Evolutionary conservation across 2,113 vertebrate species (phyloP), one percentile per base, ranked within the genome.

Genomic region (Hypomesus transpacificus): DNA sequence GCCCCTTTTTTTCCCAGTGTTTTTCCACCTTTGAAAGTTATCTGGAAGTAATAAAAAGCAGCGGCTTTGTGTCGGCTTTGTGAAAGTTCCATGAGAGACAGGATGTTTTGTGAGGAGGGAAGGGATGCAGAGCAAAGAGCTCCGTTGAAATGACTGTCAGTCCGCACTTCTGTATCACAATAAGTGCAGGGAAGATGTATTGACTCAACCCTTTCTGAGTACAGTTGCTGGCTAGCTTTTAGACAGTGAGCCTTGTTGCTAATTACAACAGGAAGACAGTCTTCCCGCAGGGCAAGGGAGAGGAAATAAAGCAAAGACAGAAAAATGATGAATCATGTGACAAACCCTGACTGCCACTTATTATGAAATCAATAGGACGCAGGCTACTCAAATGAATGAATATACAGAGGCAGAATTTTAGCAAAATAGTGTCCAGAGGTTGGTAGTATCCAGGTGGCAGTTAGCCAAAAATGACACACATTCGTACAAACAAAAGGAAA

Each of bases 251-350:
- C 80, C 81, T 82, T 76, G 75, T 81, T 89, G 87, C 84, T 88
- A 87, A 91, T 91, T 90, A 84, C 87, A 87, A 86, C 85, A 77
- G 84, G 82, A 89, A 90, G 85, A 87, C 84, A 85, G 74, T 86
- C 80, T 86, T 81, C 79, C 81, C 75, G 75, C 83, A 24, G 75
- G 80, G 78, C 73, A 75, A 77, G 78, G 78, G 77, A 81, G 84
- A 74, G 85, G 70, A 86, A 87, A 77, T 82, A 84, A 77, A 84
- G 76, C 58, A 78, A 78, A 77, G 83, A 73, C 77, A 78, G 39
- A 69, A 75, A 86, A 85, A 84, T 82, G 82, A 85, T 88, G 84
- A 89, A 85, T 87, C 80, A 75, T 85, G 82, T n/a, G n/a, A n/a
- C n/a, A n/a, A n/a, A n/a, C n/a, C n/a, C n/a, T n/a, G n/a, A n/a